Evolutionary conservation across 2,888 invertebrate species (phyloP).

Genomic region (Cryptus viduatorius): DNA sequence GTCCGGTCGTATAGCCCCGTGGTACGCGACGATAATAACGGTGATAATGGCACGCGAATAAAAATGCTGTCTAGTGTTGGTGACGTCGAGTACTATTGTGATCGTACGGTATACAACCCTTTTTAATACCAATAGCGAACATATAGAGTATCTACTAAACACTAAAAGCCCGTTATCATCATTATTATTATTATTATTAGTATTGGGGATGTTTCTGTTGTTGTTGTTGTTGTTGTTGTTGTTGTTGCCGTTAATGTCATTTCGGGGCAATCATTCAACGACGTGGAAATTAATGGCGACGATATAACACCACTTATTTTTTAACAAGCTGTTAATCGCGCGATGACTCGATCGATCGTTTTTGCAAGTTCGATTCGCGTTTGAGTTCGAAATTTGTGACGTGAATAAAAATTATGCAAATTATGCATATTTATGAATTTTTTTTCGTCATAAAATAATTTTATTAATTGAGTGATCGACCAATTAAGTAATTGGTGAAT

Average conservation of each 20-base stretch:
- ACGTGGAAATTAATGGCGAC: conserved; percentile 11
- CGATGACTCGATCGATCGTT: background rate
- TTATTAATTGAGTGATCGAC: background rate
- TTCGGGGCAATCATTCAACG: background rate
- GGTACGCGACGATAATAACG: conserved; percentile 63
- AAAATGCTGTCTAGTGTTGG: conserved; percentile 60
- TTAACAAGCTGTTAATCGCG: background rate
- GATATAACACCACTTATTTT: conserved; percentile 33
- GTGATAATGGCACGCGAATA: conserved; percentile 65
- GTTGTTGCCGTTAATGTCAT: conserved; percentile 30
- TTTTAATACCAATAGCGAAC: conserved; percentile 28
- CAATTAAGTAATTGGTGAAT: background rate
- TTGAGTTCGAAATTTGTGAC: background rate
- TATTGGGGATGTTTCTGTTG: no score
- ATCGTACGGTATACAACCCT: conserved; percentile 23
- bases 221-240: conserved; percentile 39
- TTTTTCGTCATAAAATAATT: background rate
- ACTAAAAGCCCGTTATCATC: conserved; percentile 27
- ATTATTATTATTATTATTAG: conserved; percentile 54
- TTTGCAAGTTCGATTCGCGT: background rate
- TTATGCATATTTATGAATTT: no score
- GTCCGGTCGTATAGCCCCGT: conserved; percentile 64
- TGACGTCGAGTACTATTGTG: conserved; percentile 64
- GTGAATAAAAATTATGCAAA: background rate
- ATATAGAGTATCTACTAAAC: conserved; percentile 12